These are phyloP conservation scores for Telenomus remus DNA, from an alignment of 1,140 invertebrate species.

Conservation along the genomic window DNA sequence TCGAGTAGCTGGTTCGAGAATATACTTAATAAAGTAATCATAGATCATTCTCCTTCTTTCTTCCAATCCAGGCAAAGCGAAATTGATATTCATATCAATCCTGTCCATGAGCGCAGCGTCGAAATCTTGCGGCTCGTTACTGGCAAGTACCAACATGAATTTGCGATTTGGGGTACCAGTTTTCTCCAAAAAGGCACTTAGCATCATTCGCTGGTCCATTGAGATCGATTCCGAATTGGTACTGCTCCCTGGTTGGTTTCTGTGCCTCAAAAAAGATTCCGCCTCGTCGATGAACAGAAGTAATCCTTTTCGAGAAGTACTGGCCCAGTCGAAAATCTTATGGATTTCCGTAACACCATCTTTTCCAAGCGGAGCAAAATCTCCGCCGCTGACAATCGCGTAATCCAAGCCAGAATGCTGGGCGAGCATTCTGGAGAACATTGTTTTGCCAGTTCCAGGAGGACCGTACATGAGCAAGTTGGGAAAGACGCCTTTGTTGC, in stretches of 20 bases:
- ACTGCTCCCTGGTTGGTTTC: slow-evolving; percentile 66
- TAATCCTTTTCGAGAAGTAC: slow-evolving; percentile 90
- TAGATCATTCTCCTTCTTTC: slow-evolving; percentile 95
- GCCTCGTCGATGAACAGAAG: slow-evolving; percentile 99
- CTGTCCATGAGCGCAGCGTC: slow-evolving; percentile 99
- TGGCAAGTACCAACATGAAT: slow-evolving; percentile 98
- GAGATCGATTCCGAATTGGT: slow-evolving; percentile 95
- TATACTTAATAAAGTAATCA: slow-evolving; percentile 97
- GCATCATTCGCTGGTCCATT: slow-evolving; percentile 93
- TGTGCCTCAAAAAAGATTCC: slow-evolving; percentile 97
- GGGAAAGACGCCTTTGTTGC: slow-evolving; percentile 94
- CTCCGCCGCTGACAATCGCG: slow-evolving; percentile 98
- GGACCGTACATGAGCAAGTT: slow-evolving; percentile 99
- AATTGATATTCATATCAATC: slow-evolving; percentile 98
- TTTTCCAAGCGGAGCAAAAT: slow-evolving; percentile 96
- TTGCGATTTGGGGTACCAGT: slow-evolving; percentile 98
- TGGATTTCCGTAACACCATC: slow-evolving; percentile 98
- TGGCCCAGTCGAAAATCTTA: slow-evolving; percentile 99
- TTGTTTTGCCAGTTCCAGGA: slow-evolving; percentile 88
- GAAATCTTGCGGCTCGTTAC: slow-evolving; percentile 99
- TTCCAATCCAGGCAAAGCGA: slow-evolving; percentile 89
- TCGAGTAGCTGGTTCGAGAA: slow-evolving; percentile 90
- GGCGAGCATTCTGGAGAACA: slow-evolving; percentile 47
- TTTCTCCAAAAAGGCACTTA: slow-evolving; percentile 98
- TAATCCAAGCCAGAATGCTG: slow-evolving; percentile 90